Conservation (phyloP, 2,888 invertebrate genomes). For the Parnassius mnemosyne region DNA sequence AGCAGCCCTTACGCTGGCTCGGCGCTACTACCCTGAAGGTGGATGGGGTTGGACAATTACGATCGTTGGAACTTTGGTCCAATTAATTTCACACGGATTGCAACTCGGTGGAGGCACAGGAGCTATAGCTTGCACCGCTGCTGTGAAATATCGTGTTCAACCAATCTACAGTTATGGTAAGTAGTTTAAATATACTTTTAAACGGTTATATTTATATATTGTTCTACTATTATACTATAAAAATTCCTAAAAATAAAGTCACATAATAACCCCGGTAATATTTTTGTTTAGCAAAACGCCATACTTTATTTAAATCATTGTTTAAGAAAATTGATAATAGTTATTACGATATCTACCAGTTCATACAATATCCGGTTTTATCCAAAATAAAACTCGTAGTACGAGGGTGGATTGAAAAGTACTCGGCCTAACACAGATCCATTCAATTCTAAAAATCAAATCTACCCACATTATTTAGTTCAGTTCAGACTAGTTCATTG, state of each 20-base stretch:
- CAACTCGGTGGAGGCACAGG: slow-evolving; percentile 85
- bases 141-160: slow-evolving; percentile 81
- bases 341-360: too few relatives aligned
- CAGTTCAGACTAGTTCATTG: too few relatives aligned
- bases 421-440: too few relatives aligned
- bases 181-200: slow-evolving; percentile 32
- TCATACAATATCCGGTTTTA: too few relatives aligned
- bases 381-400: too few relatives aligned
- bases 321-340: too few relatives aligned
- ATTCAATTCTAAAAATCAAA: too few relatives aligned
- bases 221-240: not conserved
- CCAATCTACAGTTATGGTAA: slow-evolving; percentile 84
- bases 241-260: not conserved
- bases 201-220: not conserved
- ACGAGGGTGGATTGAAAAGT: too few relatives aligned
- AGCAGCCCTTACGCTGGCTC: slow-evolving; percentile 83
- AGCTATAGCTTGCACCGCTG: slow-evolving; percentile 82
- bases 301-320: not conserved
- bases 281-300: not conserved
- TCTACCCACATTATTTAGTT: too few relatives aligned
- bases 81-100: slow-evolving; percentile 87
- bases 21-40: slow-evolving; percentile 92
- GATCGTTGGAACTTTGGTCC: slow-evolving; percentile 85
- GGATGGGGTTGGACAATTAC: slow-evolving; percentile 93
- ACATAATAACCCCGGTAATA: not conserved